A percentile compares a stretch with the other conserved stretches of the same genome.
phyloP scores from a whole-genome alignment of 2,797 vertebrate genomes.

The Eospalax fontanierii region DNA sequence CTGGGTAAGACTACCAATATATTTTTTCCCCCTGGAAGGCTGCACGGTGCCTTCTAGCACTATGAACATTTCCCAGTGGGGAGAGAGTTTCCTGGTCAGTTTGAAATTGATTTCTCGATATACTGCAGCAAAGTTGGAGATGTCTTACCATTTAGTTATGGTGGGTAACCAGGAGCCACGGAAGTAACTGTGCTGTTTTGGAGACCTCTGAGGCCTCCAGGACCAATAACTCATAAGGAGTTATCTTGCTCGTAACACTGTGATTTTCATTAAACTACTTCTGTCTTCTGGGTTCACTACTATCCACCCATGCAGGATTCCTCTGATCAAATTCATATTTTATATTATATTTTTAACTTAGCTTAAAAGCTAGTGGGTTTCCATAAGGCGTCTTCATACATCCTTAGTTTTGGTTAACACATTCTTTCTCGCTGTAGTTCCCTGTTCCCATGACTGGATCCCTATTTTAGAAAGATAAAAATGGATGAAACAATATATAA shows the following conservation, averaged over 20 bases:
- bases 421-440: neutral
- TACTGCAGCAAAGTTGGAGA: neutral
- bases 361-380: neutral
- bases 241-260: neutral
- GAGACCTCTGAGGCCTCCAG: neutral
- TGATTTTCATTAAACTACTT: neutral
- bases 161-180: neutral
- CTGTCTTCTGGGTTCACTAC: neutral
- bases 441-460: neutral
- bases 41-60: neutral
- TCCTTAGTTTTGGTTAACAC: neutral
- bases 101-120: neutral
- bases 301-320: neutral
- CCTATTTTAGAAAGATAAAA: conserved; percentile 30
- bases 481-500: neutral
- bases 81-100: neutral
- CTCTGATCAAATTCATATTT: neutral
- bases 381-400: neutral
- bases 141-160: neutral
- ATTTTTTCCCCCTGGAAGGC: neutral
- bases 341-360: neutral
- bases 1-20: neutral
- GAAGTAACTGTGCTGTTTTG: neutral
- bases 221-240: neutral
- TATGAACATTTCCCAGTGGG: neutral